phyloP scores from a whole-genome alignment of 2,888 invertebrate species.

The Apeira syringaria region DNA sequence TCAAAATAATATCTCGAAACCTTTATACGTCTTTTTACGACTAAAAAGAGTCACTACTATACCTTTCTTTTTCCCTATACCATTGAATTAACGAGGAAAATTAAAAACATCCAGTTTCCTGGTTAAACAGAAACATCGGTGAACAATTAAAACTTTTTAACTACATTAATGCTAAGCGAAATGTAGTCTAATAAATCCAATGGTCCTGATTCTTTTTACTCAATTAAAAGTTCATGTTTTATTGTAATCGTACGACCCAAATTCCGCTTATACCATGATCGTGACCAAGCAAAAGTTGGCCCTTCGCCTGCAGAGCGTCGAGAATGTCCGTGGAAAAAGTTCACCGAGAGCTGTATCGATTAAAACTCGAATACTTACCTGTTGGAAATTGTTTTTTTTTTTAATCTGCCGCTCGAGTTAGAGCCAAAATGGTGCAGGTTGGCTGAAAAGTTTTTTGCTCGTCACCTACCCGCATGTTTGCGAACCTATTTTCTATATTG shows the following conservation, averaged over 20 bases:
- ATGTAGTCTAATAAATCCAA: not conserved
- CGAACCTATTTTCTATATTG: constrained; percentile 1
- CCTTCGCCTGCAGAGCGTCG: constrained; percentile 2
- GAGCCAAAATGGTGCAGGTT: not conserved
- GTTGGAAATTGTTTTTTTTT: constrained; percentile 14
- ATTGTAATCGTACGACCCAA: constrained; percentile 16
- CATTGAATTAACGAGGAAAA: no score
- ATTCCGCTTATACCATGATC: constrained; percentile 8
- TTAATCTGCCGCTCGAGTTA: constrained; percentile 1
- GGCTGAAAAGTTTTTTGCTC: constrained; percentile 2
- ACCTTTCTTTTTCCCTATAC: no score
- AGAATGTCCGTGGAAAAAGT: constrained; percentile 16
- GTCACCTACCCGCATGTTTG: constrained; percentile 11
- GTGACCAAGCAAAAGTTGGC: constrained; percentile 20
- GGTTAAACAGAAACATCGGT: not conserved
- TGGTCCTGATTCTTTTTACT: constrained; percentile 2
- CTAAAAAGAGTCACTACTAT: no score
- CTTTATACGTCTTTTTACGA: no score
- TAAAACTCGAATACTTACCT: constrained; percentile 16
- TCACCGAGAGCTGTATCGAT: constrained; percentile 15
- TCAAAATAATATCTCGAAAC: no score
- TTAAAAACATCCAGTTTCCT: no score
- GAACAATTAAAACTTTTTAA: not conserved
- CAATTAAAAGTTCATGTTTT: constrained; percentile 13
- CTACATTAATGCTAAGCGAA: not conserved